Evolutionary conservation across 2,888 invertebrate species (phyloP).

Genomic region (Torymus tubicola): DNA sequence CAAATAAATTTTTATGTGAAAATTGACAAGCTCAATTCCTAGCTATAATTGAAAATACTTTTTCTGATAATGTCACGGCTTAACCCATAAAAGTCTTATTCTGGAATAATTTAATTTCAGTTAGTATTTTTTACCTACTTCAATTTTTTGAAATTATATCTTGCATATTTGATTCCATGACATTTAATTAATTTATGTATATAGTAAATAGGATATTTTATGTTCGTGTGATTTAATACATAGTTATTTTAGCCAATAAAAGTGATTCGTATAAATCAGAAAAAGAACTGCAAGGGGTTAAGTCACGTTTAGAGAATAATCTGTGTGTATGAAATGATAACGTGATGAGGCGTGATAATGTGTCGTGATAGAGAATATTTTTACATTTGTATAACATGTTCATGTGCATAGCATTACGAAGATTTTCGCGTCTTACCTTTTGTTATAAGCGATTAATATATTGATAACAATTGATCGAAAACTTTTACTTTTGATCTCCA

Average conservation of each 20-base stretch:
- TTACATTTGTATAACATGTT: conserved; percentile 53
- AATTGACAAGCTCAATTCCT: conserved; percentile 9
- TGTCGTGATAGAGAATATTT: conserved; percentile 55
- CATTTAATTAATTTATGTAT: conserved; percentile 42
- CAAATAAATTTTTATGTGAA: conserved; percentile 16
- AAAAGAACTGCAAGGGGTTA: conserved; percentile 32
- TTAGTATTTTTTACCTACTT: background rate
- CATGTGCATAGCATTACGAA: conserved; percentile 43
- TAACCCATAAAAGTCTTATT: conserved; percentile 29
- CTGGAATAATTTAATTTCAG: conserved; percentile 14
- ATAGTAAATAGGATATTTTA: conserved; percentile 49
- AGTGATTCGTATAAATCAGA: conserved; percentile 3
- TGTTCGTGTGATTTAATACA: conserved; percentile 44
- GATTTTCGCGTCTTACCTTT: conserved; percentile 31
- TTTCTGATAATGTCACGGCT: conserved; percentile 15
- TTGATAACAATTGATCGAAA: conserved; percentile 18
- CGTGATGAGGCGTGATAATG: conserved; percentile 26
- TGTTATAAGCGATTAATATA: conserved; percentile 44
- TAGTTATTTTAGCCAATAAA: conserved; percentile 43
- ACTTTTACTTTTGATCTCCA: conserved; percentile 52
- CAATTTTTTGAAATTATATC: conserved; percentile 18
- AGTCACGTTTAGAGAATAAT: conserved; percentile 46
- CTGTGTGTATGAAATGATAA: conserved; percentile 35
- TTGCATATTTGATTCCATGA: conserved; percentile 39
- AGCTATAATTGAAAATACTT: conserved; percentile 20